Base-by-base conservation (phyloP, 2,888 invertebrate genomes). In the Chymomyza amoena region DNA sequence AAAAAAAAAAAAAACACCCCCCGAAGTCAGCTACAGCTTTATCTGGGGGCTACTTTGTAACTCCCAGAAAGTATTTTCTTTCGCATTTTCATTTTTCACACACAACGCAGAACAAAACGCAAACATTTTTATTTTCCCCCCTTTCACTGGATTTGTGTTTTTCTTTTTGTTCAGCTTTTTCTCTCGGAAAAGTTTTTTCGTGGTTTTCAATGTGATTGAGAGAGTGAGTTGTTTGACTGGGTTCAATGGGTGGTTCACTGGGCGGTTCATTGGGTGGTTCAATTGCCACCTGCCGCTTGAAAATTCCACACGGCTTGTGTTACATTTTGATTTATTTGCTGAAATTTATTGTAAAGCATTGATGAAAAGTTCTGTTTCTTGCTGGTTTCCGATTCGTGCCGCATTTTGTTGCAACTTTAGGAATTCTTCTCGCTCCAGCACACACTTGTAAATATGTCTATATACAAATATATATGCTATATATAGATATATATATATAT, bases 311-410 rank as follows among this genome's bases (percentile, higher is more conserved):
- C 77, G 84, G 83, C 84, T 86, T 82, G 78, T 76, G 78, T 84
- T 77, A 83, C 87, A 84, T 87, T 84, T 84, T 84, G 84, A 84
- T 84, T 84, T 84, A 84, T 84, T 84, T 84, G 87, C 78, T 78
- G 81, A 87, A 87, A 82, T 84, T 84, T 85, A 82, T 85, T 84
- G 87, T 87, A 79, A 87, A 83, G 77, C 13, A 45, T 45, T 45
- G 39, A 13, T 13, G 39, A 45, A 45, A 45, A 45, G 39, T 45
- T 45, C 2, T 45, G 39, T 7, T 45, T 13, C 39, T 45, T 45
- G 32, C 13, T 45, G 39, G 39, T 45, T 45, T 13, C 13, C 39
- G 13, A 45, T 45, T 45, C 39, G 39, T 45, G 39, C 39, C 39
- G 13, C 39, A 45, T 45, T 45, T 13, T 13, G 39, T 45, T 45